A percentile compares a stretch with the other conserved stretches of the same genome.
phyloP scores from a whole-genome alignment of 2,113 vertebrate genomes.

The Cairina moschata region DNA sequence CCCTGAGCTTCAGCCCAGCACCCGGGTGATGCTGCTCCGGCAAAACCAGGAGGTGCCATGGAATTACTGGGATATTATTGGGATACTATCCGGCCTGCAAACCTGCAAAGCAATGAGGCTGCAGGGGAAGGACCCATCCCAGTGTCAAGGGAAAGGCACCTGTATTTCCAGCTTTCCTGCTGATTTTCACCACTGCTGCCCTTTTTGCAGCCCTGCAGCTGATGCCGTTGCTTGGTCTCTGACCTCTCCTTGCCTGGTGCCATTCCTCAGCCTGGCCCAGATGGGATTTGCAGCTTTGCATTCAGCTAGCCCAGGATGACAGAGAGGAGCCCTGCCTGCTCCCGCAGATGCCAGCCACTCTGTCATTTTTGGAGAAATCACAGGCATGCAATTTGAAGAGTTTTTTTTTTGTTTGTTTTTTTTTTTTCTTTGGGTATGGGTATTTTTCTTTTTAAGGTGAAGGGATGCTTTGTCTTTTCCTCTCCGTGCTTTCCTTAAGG shows the following conservation, averaged over 20 bases:
- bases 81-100: too few species aligned
- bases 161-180: background rate
- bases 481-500: background rate
- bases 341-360: background rate
- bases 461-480: background rate
- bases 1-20: fast-evolving
- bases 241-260: background rate
- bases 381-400: background rate
- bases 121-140: background rate
- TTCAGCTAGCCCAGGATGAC: fast-evolving
- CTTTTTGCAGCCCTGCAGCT: fast-evolving
- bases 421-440: background rate
- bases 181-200: fast-evolving
- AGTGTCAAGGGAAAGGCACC: fast-evolving
- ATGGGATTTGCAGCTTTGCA: background rate
- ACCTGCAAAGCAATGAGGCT: fast-evolving
- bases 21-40: fast-evolving
- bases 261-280: background rate
- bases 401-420: background rate
- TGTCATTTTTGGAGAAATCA: background rate
- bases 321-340: background rate
- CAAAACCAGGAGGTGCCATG: background rate
- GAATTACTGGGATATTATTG: background rate
- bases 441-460: background rate
- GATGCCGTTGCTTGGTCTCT: background rate